Base-by-base conservation (phyloP, 1,140 invertebrate genomes). In the Trichoplusia ni region DNA sequence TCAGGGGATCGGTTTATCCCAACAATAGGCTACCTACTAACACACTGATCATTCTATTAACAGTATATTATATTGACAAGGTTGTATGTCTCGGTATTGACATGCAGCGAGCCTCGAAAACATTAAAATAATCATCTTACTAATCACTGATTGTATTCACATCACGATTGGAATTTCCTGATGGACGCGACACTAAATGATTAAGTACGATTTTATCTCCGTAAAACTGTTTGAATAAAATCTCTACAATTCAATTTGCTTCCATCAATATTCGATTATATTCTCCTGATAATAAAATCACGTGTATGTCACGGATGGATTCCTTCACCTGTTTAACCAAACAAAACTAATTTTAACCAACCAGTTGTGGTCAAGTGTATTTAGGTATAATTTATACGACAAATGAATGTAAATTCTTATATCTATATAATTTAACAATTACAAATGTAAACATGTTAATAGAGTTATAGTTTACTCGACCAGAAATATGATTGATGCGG, bases 111-210 rank as follows among this genome's bases (percentile, higher is more conserved):
- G 35, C 13, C 51, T 13, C n/a, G 2, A 16, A 19, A 19, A 25
- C 37, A 47, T 61, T 47, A 59, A 59, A 44, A 59, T 33, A 59
- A 58, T 58, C 14, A 62, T 40, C 16, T 42, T 54, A 51, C 21
- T 64, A 66, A 63, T 33, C 44, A 51, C 14, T 53, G 16, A n/a
- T 58, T 66, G 25, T 42, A 73, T 73, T 67, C 71, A 27, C 9
- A 59, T 49, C 67, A 69, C 56, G 54, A 25, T 8, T 53, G 49
- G 64, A 62, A 60, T 64, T 70, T 69, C 60, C 66, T 63, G 54
- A 69, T 60, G 40, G 21, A 64, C 47, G 35, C 47, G 23, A 37
- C 63, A 60, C 19, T 64, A 49, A 64, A 44, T 16, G 11, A 40
- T 53, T 27, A 53, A n/a, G 64, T 49, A 47, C 21, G 38, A 47